Evolutionary conservation across 2,888 invertebrate genomes (phyloP), one percentile per base, ranked within the genome.

Genomic region (Xylocampa areola): DNA sequence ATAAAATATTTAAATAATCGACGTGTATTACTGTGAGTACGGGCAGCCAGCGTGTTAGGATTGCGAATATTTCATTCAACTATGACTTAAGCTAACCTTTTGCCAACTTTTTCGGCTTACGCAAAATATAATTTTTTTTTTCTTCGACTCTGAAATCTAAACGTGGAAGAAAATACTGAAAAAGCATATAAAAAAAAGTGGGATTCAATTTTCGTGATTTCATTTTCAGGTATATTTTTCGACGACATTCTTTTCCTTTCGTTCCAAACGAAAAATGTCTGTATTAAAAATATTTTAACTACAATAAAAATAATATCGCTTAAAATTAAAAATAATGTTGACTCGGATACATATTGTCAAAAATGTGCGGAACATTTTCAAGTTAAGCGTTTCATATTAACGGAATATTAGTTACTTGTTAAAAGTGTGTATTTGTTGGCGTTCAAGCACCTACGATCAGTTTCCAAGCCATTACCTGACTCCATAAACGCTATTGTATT

Each of bases 321-420:
- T 30, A 21, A 77, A 77, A 75, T 77, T 72, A 72, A 68, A 75
- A 75, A 66, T 64, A 58, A 72, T 67, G 68, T 74, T 71, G 53
- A 61, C 48, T 73, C 58, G 48, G 27, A 72, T 69, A 54, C 50
- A 68, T 63, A 66, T 64, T 69, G 39, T 72, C 63, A 70, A 76
- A 78, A 83, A 79, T 73, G 68, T 67, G 76, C 45, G 61, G 73
- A 79, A 76, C 69, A 73, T 79, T 78, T 58, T 50, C 57, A 78
- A 79, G 62, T 71, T 59, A 59, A 63, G 65, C 49, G 55, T 73
- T 68, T 57, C 44, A 58, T 64, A 71, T 73, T 76, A 75, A 68
- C 51, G 44, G 64, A 67, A 71, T 52, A 73, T 69, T 73, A 71
- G 57, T 73, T 67, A 58, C 61, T 70, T 68, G n/a, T 70, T 66